These are phyloP conservation scores for Rhinogobio ventralis DNA, from an alignment of 2,797 vertebrate genomes.

Conservation along the genomic window DNA sequence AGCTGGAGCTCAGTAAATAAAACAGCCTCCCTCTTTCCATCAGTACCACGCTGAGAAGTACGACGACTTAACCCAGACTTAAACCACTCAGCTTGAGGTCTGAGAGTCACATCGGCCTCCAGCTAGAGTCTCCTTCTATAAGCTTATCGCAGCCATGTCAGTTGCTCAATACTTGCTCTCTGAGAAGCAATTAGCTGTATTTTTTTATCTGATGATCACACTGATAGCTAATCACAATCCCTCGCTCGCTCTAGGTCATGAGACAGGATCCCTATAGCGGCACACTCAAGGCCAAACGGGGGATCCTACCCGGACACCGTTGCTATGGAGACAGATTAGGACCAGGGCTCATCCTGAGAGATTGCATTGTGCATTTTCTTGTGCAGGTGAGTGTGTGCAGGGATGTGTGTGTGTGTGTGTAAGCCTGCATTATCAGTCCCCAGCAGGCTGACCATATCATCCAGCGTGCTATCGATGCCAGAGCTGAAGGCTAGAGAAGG, in stretches of 20 bases:
- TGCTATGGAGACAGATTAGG: slow-evolving; percentile 72
- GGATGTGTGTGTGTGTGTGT: slow-evolving; percentile 20
- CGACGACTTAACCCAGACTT: background rate
- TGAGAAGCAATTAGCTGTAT: slow-evolving; percentile 79
- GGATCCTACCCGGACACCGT: slow-evolving; percentile 60
- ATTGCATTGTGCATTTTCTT: slow-evolving; percentile 62
- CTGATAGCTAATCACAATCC: slow-evolving; percentile 68
- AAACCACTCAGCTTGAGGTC: slow-evolving; percentile 26
- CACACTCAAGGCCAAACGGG: slow-evolving; percentile 17
- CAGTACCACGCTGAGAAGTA: slow-evolving; percentile 10
- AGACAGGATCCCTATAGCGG: slow-evolving; percentile 30
- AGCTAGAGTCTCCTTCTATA: slow-evolving; percentile 17
- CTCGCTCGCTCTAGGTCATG: slow-evolving; percentile 41
- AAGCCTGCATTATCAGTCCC: slow-evolving; percentile 70
- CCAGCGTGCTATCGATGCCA: slow-evolving; percentile 63
- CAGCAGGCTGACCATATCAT: slow-evolving; percentile 70
- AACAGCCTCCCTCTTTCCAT: slow-evolving; percentile 3
- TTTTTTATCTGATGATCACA: slow-evolving; percentile 72
- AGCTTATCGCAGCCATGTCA: slow-evolving; percentile 62
- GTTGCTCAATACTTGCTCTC: slow-evolving; percentile 68
- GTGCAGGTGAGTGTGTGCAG: slow-evolving; percentile 44
- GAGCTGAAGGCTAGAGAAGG: slow-evolving; percentile 61
- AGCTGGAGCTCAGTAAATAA: slow-evolving; percentile 38
- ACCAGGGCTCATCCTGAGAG: slow-evolving; percentile 64
- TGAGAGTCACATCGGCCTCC: slow-evolving; percentile 15